Evolutionary conservation across 2,888 invertebrate species (phyloP), one percentile per base, ranked within the genome.

Genomic region (Nematopogon swammerdamellus): DNA sequence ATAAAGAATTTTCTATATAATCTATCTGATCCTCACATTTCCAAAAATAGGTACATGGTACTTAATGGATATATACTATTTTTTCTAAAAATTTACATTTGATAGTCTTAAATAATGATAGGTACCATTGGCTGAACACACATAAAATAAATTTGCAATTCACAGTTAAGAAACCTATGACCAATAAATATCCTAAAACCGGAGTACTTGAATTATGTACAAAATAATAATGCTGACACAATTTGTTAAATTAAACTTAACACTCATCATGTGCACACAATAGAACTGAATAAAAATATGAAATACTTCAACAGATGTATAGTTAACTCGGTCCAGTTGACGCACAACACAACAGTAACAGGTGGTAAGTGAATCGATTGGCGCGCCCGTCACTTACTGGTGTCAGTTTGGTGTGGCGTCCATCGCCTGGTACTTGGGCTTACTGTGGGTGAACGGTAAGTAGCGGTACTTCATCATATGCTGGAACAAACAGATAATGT

Each of bases 401-500:
- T 57, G 70, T 77, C 75, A 79, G 69, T 79, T 79, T 49, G 70
- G 71, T 52, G 74, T 54, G 42, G 72, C 58, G 51, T 77, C 76
- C 50, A 77, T 72, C 52, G 74, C 86, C 74, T 92, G 91, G 82
- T 97, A 97, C 73, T 91, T 90, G 64, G 97, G 95, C 83, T 99
- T 99, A 64, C 97, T 96, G 70, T 95, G 92, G 49, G 97, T 97
- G 75, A 99, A 99, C 53, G 99, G 99, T 72, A 99, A 82, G 81
- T 99, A 99, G 76, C 93, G 89, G 79, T 98, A 99, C 81, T 95
- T 97, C 68, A 99, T 91, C 99, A 99, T 99, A 83, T 99, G 99
- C 96, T 97, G 85, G 55, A 87, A 84, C 61, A 62, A 58, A 60
- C 67, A 63, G 60, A 58, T n/a, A n/a, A n/a, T n/a, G n/a, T n/a